Evolutionary conservation across 2,113 vertebrate species (phyloP).

Genomic region (Tetrao urogallus): DNA sequence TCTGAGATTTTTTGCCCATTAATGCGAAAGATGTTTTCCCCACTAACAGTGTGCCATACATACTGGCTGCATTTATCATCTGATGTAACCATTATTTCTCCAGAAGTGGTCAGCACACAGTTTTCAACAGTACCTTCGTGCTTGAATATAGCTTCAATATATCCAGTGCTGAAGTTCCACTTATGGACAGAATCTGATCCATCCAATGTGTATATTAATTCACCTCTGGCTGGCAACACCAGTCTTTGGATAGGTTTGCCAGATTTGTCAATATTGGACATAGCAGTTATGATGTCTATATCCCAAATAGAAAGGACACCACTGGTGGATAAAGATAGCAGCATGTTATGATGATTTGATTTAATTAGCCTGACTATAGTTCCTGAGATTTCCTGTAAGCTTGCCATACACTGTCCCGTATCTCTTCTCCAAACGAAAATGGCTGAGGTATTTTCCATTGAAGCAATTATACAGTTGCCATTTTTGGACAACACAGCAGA

Average conservation of each 20-base stretch:
- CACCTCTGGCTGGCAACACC: slow-evolving; percentile 91
- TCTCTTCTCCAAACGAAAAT: slow-evolving; percentile 99
- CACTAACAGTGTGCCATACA: slow-evolving; percentile 93
- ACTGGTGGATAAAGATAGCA: slow-evolving; percentile 94
- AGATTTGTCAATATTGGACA: slow-evolving; percentile 99
- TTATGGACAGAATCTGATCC: slow-evolving; percentile 96
- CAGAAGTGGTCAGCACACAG: slow-evolving; percentile 93
- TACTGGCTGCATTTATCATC: slow-evolving; percentile 98
- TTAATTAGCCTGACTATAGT: slow-evolving; percentile 96
- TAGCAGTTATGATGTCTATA: slow-evolving; percentile 97
- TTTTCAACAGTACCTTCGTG: slow-evolving; percentile 97
- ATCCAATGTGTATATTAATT: slow-evolving; percentile 94
- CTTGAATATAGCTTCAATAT: slow-evolving; percentile 96
- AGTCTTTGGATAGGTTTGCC: slow-evolving; percentile 93
- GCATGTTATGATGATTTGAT: slow-evolving; percentile 94
- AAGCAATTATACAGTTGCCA: slow-evolving; percentile 95
- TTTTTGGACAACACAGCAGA: slow-evolving; percentile 96
- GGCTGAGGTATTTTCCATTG: slow-evolving; percentile 98
- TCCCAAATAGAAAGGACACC: slow-evolving; percentile 98
- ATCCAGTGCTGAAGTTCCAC: slow-evolving; percentile 97
- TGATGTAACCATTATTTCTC: slow-evolving; percentile 95
- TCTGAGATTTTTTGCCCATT: slow-evolving; percentile 95
- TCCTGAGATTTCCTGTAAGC: slow-evolving; percentile 96
- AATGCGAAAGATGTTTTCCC: slow-evolving; percentile 97
- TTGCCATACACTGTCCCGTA: slow-evolving; percentile 98